These are phyloP conservation scores for Eumeta japonica DNA, from an alignment of 1,140 invertebrate genomes.

Conservation along the genomic window DNA sequence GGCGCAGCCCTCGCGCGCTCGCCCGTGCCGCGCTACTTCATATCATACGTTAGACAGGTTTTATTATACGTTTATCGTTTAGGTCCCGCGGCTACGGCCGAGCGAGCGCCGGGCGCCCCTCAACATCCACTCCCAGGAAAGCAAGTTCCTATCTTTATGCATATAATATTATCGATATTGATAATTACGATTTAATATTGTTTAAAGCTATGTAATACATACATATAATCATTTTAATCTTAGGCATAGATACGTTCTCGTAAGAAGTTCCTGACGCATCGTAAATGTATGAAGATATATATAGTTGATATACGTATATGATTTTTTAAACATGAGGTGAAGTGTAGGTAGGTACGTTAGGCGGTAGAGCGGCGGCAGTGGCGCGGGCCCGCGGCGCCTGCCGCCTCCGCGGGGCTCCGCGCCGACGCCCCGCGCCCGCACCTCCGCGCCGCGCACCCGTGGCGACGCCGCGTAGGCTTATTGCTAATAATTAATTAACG, in stretches of 20 bases:
- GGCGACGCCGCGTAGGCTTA: slow-evolving; percentile 55
- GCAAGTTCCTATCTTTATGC: slow-evolving; percentile 67
- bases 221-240: slow-evolving; percentile 61
- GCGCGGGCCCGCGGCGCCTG: slow-evolving; percentile 8
- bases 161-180: slow-evolving; percentile 62
- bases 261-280: slow-evolving; percentile 60
- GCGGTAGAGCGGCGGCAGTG: slow-evolving; percentile 56
- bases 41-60: slow-evolving; percentile 58
- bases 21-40: slow-evolving; percentile 36
- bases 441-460: slow-evolving; percentile 53
- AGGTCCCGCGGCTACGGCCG: slow-evolving; percentile 24
- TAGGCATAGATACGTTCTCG: slow-evolving; percentile 59
- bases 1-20: slow-evolving; percentile 28
- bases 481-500: slow-evolving; percentile 53
- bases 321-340: slow-evolving; percentile 55
- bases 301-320: slow-evolving; percentile 54
- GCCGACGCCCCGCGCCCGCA: slow-evolving; percentile 3
- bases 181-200: slow-evolving; percentile 61
- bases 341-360: slow-evolving; percentile 53
- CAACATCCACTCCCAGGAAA: slow-evolving; percentile 63
- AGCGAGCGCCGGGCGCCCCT: slow-evolving; percentile 38
- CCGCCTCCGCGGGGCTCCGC: slow-evolving; percentile 1
- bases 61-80: slow-evolving; percentile 48
- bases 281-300: slow-evolving; percentile 58
- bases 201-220: slow-evolving; percentile 61